Base-by-base conservation (phyloP, 2,888 invertebrate genomes). In the Phania funesta region DNA sequence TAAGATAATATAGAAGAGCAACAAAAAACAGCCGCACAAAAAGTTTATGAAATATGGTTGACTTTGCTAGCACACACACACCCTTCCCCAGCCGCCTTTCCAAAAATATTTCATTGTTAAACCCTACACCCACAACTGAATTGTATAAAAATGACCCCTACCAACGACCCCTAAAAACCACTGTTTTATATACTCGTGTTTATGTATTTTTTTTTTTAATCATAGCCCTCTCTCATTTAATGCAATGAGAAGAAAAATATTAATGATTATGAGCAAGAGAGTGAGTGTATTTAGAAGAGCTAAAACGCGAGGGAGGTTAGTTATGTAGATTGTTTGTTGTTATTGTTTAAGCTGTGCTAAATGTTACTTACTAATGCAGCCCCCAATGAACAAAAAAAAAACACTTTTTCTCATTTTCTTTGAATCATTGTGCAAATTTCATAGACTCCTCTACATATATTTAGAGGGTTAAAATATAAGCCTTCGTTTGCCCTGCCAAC, bases 291-390 rank as follows among this genome's bases (percentile, higher is more conserved):
- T 67, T 74, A 38, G 74, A 54, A 74, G 74, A 67, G 56, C 48
- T 16, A 48, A 58, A 56, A 13, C 56, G 71, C 41, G 71, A 67
- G 41, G 58, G 26, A 71, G 50, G 48, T 48, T 38, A 13, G n/a
- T 13, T 62, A 44, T 13, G 44, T 75, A 35, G 50, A 1, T 22
- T 26, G 32, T 18, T 67, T 62, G 77, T 62, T 35, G 77, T 62
- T 35, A 50, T 78, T 78, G 71, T 71, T 64, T 78, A 56, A 56
- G 60, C 71, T 20, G 64, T 71, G 71, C 65, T 79, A 71, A 79
- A 73, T 73, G 65, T 52, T 32, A 50, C 58, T 79, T 3, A 44
- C 16, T 44, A 44, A 1, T 38, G 13, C 52, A 70, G 41, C 62
- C 64, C 62, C 62, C 32, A 52, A 50, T 35, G 41, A 50, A 48